These are phyloP conservation scores for Galaxias olidus DNA, from an alignment of 2,797 vertebrate species.

Conservation along the genomic window DNA sequence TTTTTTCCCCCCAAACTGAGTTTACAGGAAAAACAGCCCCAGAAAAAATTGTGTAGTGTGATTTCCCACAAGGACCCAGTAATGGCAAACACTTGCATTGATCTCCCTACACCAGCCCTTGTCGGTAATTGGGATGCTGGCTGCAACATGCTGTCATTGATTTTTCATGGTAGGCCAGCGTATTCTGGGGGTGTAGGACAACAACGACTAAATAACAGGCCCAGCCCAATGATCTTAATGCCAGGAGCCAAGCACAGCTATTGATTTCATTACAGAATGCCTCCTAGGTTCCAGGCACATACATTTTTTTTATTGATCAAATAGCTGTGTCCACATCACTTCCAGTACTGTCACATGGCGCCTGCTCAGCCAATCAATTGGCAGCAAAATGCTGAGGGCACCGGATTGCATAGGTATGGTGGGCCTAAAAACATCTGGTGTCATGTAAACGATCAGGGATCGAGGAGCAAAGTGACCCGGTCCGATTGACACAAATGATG, in stretches of 20 bases:
- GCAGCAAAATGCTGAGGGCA: constrained; percentile 47
- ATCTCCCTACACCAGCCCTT: constrained; percentile 62
- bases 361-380: constrained; percentile 52
- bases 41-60: constrained; percentile 59
- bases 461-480: constrained; percentile 49
- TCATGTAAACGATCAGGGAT: constrained; percentile 34
- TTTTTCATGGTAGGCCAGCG: constrained; percentile 70
- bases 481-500: constrained; percentile 39
- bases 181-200: constrained; percentile 67
- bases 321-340: constrained; percentile 64
- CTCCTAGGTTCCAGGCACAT: constrained; percentile 71
- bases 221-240: constrained; percentile 71
- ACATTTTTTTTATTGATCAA: constrained; percentile 78
- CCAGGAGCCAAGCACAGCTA: constrained; percentile 72
- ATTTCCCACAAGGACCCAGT: constrained; percentile 68
- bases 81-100: constrained; percentile 70
- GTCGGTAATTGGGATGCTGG: constrained; percentile 75
- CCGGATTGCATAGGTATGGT: constrained; percentile 42
- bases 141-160: constrained; percentile 69
- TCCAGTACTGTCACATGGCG: constrained; percentile 63
- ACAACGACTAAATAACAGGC: constrained; percentile 76
- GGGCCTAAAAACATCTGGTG: constrained; percentile 45
- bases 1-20: constrained; percentile 17
- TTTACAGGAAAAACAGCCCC: constrained; percentile 24
- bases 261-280: constrained; percentile 79